phyloP scores from a whole-genome alignment of 2,888 invertebrate genomes.

The Vesta saturnalis region DNA sequence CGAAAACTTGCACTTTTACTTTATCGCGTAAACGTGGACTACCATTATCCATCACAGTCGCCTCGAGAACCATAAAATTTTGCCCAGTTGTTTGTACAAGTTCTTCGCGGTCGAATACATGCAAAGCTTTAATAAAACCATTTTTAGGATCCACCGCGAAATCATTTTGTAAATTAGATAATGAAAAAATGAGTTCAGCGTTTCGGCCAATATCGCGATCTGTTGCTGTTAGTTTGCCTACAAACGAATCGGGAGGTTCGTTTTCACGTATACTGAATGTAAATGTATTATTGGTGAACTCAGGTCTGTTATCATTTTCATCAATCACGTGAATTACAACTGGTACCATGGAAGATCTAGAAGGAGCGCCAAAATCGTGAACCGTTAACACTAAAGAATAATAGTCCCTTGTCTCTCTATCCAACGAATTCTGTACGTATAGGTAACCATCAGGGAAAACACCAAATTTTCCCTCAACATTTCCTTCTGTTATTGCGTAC shows the following conservation, averaged over 20 bases:
- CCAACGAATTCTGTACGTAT: conserved; percentile 86
- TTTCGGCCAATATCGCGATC: conserved; percentile 92
- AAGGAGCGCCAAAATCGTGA: conserved; percentile 80
- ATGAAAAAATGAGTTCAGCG: conserved; percentile 87
- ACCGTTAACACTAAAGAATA: conserved; percentile 89
- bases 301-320: conserved; percentile 95
- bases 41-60: conserved; percentile 88
- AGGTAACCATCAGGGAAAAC: conserved; percentile 95
- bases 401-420: conserved; percentile 91
- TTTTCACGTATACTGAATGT: conserved; percentile 90
- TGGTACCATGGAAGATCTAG: conserved; percentile 85
- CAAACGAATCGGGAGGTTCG: conserved; percentile 88
- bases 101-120: conserved; percentile 89
- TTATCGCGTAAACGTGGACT: conserved; percentile 79
- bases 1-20: conserved; percentile 86
- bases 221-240: conserved; percentile 89
- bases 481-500: conserved; percentile 88
- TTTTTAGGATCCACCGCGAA: conserved; percentile 90
- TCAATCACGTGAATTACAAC: conserved; percentile 94
- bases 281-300: conserved; percentile 91
- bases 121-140: conserved; percentile 88
- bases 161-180: conserved; percentile 79
- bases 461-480: conserved; percentile 86
- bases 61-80: conserved; percentile 85
- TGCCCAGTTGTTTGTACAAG: conserved; percentile 80